These are phyloP conservation scores for Trissonchulus sp. DNA, from an alignment of 2,888 invertebrate genomes.

Conservation along the genomic window DNA sequence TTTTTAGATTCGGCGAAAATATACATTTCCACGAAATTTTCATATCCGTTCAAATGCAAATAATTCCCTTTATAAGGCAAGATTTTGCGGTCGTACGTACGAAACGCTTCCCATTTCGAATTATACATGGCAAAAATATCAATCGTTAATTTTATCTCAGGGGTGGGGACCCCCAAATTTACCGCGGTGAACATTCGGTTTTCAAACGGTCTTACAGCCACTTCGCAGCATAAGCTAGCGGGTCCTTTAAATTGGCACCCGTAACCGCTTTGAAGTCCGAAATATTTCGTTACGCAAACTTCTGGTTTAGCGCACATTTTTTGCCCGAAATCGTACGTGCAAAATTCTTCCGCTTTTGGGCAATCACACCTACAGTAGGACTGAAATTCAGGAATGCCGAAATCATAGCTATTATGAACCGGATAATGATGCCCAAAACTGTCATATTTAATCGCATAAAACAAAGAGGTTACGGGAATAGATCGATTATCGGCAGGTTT, in stretches of 20 bases:
- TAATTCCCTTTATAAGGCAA: conserved; percentile 23
- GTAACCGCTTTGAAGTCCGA: background rate
- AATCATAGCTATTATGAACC: background rate
- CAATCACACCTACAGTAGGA: conserved; percentile 22
- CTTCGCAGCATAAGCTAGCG: conserved; percentile 42
- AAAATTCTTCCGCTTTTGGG: conserved; percentile 12
- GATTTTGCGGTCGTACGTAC: background rate
- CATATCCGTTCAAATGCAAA: conserved; percentile 24
- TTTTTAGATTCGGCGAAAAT: conserved; percentile 23
- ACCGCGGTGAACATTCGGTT: conserved; percentile 21
- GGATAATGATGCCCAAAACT: conserved; percentile 15
- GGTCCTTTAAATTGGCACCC: conserved; percentile 27
- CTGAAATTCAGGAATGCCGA: conserved; percentile 26
- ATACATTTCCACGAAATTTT: conserved; percentile 22
- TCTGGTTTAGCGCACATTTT: background rate
- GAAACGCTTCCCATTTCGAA: conserved; percentile 15
- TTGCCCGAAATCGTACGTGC: conserved; percentile 13
- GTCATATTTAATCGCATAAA: conserved; percentile 25
- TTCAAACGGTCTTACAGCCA: conserved; percentile 42
- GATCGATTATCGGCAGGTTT: background rate
- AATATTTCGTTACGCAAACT: background rate
- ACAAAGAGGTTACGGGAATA: background rate
- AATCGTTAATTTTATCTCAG: conserved; percentile 1
- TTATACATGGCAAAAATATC: conserved; percentile 14
- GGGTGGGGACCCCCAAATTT: conserved; percentile 14